Conservation (phyloP, 2,113 vertebrate genomes). For the Rynchops niger region DNA sequence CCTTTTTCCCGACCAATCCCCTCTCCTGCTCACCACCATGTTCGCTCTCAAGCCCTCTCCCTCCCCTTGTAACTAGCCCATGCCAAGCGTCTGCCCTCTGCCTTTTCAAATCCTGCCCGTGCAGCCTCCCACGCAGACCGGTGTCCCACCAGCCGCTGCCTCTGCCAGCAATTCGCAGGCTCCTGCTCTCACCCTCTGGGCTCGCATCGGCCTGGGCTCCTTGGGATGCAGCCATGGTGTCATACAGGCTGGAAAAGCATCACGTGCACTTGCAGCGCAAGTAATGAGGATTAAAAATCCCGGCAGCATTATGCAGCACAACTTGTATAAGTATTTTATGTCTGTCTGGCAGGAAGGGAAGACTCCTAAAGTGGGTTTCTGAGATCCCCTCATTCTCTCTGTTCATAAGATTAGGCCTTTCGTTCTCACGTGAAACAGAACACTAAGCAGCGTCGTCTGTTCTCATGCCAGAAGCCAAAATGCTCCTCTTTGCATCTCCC, state of each 20-base stretch:
- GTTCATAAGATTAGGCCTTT: background rate
- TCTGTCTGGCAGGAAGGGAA: background rate
- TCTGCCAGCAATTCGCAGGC: background rate
- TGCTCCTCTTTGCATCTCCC: background rate
- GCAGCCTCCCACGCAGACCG: rapidly evolving
- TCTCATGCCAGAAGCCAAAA: background rate
- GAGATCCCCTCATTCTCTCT: background rate
- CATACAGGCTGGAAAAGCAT: background rate
- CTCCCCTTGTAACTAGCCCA: background rate
- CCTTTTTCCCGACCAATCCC: background rate
- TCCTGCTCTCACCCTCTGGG: background rate
- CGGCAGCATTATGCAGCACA: background rate
- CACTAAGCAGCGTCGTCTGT: background rate
- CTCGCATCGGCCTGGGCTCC: background rate
- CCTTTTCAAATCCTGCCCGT: background rate
- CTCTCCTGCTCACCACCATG: background rate
- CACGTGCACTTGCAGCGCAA: background rate
- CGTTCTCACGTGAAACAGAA: background rate
- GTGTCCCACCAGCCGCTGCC: background rate
- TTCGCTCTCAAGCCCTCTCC: background rate
- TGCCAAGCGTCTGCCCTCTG: background rate
- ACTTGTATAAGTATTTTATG: background rate
- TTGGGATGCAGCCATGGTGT: background rate
- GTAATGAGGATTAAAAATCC: background rate
- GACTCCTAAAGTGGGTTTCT: background rate